phyloP scores from a whole-genome alignment of 2,888 invertebrate species.

The Dendrolimus pini region DNA sequence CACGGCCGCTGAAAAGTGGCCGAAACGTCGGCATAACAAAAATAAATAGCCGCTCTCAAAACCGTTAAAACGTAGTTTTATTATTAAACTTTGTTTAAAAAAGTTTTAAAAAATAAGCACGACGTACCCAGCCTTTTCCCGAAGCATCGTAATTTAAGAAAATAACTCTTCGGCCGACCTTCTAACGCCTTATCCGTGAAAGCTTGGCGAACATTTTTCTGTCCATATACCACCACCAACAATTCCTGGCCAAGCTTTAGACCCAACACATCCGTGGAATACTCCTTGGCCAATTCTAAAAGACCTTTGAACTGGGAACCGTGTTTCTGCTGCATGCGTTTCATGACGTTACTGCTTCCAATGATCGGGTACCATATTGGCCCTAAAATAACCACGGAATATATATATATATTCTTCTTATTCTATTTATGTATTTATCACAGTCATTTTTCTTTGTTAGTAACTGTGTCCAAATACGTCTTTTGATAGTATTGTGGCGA shows the following conservation, averaged over 20 bases:
- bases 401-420: too few relatives aligned
- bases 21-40: too few relatives aligned
- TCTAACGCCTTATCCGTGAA: conserved; percentile 80
- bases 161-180: conserved; percentile 83
- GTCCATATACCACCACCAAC: conserved; percentile 78
- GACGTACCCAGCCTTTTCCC: conserved; percentile 79
- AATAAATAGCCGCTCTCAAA: too few relatives aligned
- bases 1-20: too few relatives aligned
- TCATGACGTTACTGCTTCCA: conserved; percentile 43
- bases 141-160: conserved; percentile 80
- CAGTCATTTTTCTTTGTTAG: too few relatives aligned
- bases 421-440: too few relatives aligned
- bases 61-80: too few relatives aligned
- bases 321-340: conserved; percentile 31
- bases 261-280: conserved; percentile 80
- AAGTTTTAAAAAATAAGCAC: too few relatives aligned
- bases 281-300: conserved; percentile 70
- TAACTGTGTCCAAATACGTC: too few relatives aligned
- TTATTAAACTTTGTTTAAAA: too few relatives aligned
- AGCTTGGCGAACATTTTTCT: conserved; percentile 78
- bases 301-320: conserved; percentile 78
- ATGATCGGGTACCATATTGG: conserved; percentile 61
- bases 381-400: conserved; percentile 31
- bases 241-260: conserved; percentile 79
- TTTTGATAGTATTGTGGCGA: too few relatives aligned